Evolutionary conservation across 2,113 vertebrate species (phyloP), one percentile per base, ranked within the genome.

Genomic region (Marmota monax): DNA sequence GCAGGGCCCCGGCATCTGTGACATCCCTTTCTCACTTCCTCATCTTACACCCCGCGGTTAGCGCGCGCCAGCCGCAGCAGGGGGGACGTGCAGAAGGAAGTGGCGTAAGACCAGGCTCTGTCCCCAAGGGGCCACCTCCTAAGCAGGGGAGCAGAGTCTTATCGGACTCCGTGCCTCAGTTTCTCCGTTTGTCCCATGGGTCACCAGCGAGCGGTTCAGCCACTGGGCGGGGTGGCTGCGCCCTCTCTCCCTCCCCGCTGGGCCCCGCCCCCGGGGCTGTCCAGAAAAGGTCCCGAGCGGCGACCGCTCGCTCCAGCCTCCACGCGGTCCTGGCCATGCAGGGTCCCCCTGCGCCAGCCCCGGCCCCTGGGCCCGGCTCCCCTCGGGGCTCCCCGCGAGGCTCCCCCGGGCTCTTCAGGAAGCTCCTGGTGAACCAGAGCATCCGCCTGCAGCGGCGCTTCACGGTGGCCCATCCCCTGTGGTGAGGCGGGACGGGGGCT

Each of bases 381-480:
- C 99, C 99, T 0, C 92, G 97, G 70, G 98, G 98, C 94, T 99
- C 99, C 11, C 99, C 99, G 9, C 98, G 97, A 58, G 96, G 98
- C 84, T 99, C 99, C 39, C 99, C 99, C 0, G 90, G 99, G 94
- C 98, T 99, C 97, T 99, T 99, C 98, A 98, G 99, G 92, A 99
- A 99, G 98, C 98, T 99, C 94, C 97, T 99, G 98, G 98, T 99
- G 99, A 99, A 99, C 97, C 99, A 99, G 92, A 99, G 99, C 98
- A 99, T 99, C 97, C 98, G 99, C 88, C 98, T 99, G 88, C 99
- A 99, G 98, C 98, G 99, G 90, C 99, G 99, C 77, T 99, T 99
- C 98, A 99, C 99, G 0, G 98, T 99, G 98, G 99, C 99, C 39
- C 99, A 99, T 97, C 99, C 99, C 11, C 99, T 99, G 98, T 99